A percentile compares a stretch with the other conserved stretches of the same genome.
phyloP scores from a whole-genome alignment of 2,113 vertebrate species.

The Clupea harengus region DNA sequence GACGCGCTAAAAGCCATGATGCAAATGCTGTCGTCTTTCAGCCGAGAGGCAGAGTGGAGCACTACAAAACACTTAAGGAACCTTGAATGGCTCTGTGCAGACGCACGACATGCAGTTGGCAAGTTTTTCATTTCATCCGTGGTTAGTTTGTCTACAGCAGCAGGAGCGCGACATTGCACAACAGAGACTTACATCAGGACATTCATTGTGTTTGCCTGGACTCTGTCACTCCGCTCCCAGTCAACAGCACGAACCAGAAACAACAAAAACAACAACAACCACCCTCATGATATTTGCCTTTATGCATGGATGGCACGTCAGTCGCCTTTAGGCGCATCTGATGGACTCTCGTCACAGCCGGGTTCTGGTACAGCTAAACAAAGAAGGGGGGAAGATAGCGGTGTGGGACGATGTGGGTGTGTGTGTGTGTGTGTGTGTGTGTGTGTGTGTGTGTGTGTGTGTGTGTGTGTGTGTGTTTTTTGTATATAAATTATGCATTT shows the following conservation, averaged over 20 bases:
- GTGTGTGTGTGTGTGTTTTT: background rate
- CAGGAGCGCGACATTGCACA: too few species aligned
- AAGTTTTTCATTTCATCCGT: background rate
- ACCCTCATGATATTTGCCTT: background rate
- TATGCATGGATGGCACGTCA: background rate
- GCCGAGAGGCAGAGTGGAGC: background rate
- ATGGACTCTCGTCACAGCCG: too few species aligned
- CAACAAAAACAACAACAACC: too few species aligned
- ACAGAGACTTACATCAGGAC: too few species aligned
- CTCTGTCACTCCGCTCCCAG: too few species aligned
- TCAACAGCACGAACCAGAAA: too few species aligned
- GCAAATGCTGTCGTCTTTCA: background rate
- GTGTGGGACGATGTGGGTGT: background rate
- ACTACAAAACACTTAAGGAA: background rate
- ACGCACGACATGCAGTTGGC: background rate
- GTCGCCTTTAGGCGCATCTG: too few species aligned
- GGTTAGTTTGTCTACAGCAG: background rate
- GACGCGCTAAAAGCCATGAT: background rate
- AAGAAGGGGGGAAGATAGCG: background rate
- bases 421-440: constrained; percentile 28
- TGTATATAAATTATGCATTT: background rate
- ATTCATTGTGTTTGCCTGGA: too few species aligned
- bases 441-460: constrained; percentile 24
- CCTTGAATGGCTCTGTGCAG: background rate
- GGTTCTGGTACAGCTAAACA: too few species aligned